Evolutionary conservation across 2,888 invertebrate genomes (phyloP).

Genomic region (Bedellia somnulentella): DNA sequence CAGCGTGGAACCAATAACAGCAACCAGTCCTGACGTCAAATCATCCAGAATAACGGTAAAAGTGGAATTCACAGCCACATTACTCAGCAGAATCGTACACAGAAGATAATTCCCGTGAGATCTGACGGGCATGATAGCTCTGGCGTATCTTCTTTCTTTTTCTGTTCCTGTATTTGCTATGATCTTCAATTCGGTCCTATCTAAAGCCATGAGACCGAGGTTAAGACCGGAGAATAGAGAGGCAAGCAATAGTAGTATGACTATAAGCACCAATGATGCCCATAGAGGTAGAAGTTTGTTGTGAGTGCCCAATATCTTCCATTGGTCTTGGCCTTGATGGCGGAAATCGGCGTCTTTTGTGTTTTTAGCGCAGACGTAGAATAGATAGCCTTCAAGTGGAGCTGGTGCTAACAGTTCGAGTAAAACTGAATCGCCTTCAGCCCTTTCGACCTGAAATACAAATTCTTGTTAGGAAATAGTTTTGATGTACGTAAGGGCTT

Average conservation of each 20-base stretch:
- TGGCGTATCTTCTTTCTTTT: constrained; percentile 82
- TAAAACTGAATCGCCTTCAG: constrained; percentile 23
- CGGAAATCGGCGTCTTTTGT: constrained; percentile 30
- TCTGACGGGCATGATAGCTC: constrained; percentile 93
- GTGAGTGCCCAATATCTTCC: constrained; percentile 69
- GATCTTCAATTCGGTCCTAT: constrained; percentile 92
- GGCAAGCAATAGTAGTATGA: constrained; percentile 79
- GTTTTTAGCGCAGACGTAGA: constrained; percentile 41
- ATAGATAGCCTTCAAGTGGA: constrained; percentile 28
- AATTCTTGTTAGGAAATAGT: no score
- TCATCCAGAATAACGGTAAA: constrained; percentile 96
- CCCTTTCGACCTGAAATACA: constrained; percentile 24
- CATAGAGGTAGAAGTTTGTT: constrained; percentile 76
- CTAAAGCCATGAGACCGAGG: constrained; percentile 94
- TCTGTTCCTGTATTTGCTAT: constrained; percentile 91
- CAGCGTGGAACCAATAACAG: constrained; percentile 87
- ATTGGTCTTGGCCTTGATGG: constrained; percentile 68
- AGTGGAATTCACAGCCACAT: constrained; percentile 94
- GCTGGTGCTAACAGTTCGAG: constrained; percentile 28
- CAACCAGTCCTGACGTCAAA: constrained; percentile 86
- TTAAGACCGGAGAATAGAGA: constrained; percentile 97
- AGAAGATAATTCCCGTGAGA: no score
- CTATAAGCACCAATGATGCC: constrained; percentile 74
- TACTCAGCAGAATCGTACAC: no score
- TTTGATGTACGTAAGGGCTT: no score